These are phyloP conservation scores for Spea bombifrons DNA, from an alignment of 2,113 vertebrate species.

Conservation along the genomic window DNA sequence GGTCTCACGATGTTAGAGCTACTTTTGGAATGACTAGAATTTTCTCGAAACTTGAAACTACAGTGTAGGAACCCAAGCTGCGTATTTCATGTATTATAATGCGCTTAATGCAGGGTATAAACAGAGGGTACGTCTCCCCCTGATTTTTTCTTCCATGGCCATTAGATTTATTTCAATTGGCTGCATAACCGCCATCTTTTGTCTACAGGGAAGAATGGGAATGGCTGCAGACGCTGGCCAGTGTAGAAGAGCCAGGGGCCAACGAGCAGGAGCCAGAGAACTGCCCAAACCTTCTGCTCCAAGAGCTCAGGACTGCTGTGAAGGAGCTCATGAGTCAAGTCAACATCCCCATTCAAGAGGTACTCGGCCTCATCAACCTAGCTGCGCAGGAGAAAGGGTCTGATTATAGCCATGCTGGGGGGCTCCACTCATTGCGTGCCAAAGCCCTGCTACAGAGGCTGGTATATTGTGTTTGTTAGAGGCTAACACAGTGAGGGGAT, in stretches of 20 bases:
- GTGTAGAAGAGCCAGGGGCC: slow-evolving; percentile 65
- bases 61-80: no score
- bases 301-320: slow-evolving; percentile 76
- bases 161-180: neutral
- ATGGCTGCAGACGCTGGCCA: slow-evolving; percentile 79
- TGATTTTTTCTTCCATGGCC: neutral
- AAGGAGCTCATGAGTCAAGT: slow-evolving; percentile 78
- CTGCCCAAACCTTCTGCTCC: slow-evolving; percentile 70
- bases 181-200: no score
- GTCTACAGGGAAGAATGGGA: slow-evolving; percentile 83
- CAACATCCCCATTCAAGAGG: slow-evolving; percentile 79
- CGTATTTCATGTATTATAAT: no score
- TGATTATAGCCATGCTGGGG: no score
- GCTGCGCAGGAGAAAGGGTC: no score
- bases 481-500: no score
- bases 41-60: no score
- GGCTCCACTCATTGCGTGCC: no score
- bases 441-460: no score
- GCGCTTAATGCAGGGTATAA: neutral
- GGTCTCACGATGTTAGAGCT: no score
- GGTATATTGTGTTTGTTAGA: no score
- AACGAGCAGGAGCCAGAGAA: slow-evolving; percentile 66
- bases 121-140: neutral
- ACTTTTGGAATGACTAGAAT: no score
- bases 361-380: slow-evolving; percentile 44